Evolutionary conservation across 1,140 invertebrate species (phyloP).

Genomic region (Neocloeon triangulifer): DNA sequence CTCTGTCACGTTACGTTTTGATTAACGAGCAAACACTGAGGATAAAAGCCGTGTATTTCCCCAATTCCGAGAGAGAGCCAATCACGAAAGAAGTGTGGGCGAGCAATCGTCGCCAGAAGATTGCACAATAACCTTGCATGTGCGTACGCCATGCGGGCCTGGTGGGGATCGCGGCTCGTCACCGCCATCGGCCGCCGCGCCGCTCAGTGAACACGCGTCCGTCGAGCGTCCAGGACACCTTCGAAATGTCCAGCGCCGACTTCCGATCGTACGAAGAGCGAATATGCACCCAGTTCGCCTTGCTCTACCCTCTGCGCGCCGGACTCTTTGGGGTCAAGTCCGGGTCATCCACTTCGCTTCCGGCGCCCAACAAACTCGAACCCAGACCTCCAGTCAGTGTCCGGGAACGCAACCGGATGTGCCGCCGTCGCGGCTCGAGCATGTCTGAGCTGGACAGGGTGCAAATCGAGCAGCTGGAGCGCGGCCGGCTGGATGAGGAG

Average conservation of each 20-base stretch:
- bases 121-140: no score
- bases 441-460: conserved; percentile 46
- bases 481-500: conserved; percentile 17
- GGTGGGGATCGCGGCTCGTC: no score
- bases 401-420: conserved; percentile 12
- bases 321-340: conserved; percentile 32
- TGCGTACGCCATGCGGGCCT: no score
- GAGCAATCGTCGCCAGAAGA: no score
- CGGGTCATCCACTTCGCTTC: conserved; percentile 14
- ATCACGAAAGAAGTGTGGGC: no score
- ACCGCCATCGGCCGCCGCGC: no score
- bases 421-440: conserved; percentile 40
- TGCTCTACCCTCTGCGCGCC: conserved; percentile 32
- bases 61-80: no score
- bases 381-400: conserved; percentile 8
- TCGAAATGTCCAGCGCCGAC: conserved; percentile 1
- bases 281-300: conserved; percentile 28
- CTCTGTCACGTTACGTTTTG: no score
- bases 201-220: neutral
- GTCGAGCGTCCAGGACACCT: neutral
- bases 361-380: conserved; percentile 13
- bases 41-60: no score
- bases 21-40: no score
- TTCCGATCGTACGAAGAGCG: neutral
- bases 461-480: conserved; percentile 12